phyloP scores from a whole-genome alignment of 2,797 vertebrate species.

The Gobio occitaniae region DNA sequence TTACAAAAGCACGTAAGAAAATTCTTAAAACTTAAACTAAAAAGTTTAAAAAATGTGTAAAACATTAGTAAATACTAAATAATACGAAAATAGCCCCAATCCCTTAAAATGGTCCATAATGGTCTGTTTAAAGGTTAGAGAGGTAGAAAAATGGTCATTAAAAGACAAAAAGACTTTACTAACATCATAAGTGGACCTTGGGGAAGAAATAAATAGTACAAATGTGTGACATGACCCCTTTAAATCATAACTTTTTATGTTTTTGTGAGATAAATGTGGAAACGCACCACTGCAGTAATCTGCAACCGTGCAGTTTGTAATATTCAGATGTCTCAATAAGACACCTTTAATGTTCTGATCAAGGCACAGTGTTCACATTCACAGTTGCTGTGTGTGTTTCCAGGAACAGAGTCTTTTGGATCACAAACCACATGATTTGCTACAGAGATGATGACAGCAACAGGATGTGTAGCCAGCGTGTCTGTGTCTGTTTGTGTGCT shows the following conservation, averaged over 20 bases:
- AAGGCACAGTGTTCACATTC: conserved; percentile 28
- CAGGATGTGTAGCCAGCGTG: conserved; percentile 46
- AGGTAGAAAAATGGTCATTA: conserved; percentile 9
- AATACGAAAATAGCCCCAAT: not conserved
- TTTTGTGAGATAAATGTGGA: conserved; percentile 26
- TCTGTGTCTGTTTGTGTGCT: conserved; percentile 45
- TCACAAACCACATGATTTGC: conserved; percentile 48
- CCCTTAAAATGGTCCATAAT: not conserved
- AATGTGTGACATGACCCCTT: not conserved
- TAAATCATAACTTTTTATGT: not conserved
- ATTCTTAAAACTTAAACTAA: too few species aligned
- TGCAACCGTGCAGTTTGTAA: not conserved
- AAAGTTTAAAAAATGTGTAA: not conserved
- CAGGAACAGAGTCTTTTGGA: conserved; percentile 34
- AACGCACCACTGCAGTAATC: not conserved
- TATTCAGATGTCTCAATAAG: not conserved
- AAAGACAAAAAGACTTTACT: not conserved
- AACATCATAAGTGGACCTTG: not conserved
- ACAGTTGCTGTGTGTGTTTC: conserved; percentile 25
- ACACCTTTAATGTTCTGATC: conserved; percentile 21
- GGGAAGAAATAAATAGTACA: not conserved
- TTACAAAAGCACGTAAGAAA: not conserved
- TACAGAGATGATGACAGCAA: conserved; percentile 33
- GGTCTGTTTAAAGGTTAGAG: not conserved
- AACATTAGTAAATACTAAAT: not conserved